Conservation (phyloP, 2,888 invertebrate genomes). For the Eupeodes luniger region DNA sequence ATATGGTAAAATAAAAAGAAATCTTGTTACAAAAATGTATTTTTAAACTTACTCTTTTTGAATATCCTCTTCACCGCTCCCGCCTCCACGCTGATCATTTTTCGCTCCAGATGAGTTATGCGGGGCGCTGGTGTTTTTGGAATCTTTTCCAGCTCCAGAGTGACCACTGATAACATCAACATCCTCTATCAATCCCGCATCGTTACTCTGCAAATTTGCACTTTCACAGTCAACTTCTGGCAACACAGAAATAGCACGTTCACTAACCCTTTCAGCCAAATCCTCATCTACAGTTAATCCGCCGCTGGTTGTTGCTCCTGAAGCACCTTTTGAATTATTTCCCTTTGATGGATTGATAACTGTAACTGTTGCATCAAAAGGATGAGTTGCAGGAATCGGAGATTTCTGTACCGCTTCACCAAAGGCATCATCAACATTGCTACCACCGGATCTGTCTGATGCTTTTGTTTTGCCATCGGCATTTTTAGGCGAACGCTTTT, state of each 20-base stretch:
- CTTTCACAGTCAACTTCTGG: constrained; percentile 87
- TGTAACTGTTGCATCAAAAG: constrained; percentile 83
- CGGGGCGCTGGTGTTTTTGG: constrained; percentile 24
- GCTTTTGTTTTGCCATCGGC: constrained; percentile 66
- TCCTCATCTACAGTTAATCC: constrained; percentile 72
- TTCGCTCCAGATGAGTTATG: constrained; percentile 19
- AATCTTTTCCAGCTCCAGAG: constrained; percentile 30
- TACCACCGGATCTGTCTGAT: constrained; percentile 77
- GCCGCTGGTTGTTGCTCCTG: constrained; percentile 53
- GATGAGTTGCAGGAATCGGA: constrained; percentile 81
- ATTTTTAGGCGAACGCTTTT: constrained; percentile 72
- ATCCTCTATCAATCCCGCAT: constrained; percentile 62
- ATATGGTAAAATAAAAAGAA: too few species aligned
- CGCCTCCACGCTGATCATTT: constrained; percentile 48
- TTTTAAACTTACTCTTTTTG: constrained; percentile 45
- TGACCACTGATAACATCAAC: constrained; percentile 29
- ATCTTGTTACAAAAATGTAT: too few species aligned
- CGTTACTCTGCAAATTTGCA: constrained; percentile 84
- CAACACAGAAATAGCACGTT: constrained; percentile 85
- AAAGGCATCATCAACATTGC: constrained; percentile 78
- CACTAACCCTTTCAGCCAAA: constrained; percentile 83
- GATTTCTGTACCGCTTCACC: constrained; percentile 78
- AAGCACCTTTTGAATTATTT: constrained; percentile 54
- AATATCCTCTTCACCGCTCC: not conserved
- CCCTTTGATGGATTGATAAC: constrained; percentile 78